Percentiles rank a stretch among this genome's conserved stretches.
Conservation (phyloP, 2,113 vertebrate species). For the Etheostoma spectabile region DNA sequence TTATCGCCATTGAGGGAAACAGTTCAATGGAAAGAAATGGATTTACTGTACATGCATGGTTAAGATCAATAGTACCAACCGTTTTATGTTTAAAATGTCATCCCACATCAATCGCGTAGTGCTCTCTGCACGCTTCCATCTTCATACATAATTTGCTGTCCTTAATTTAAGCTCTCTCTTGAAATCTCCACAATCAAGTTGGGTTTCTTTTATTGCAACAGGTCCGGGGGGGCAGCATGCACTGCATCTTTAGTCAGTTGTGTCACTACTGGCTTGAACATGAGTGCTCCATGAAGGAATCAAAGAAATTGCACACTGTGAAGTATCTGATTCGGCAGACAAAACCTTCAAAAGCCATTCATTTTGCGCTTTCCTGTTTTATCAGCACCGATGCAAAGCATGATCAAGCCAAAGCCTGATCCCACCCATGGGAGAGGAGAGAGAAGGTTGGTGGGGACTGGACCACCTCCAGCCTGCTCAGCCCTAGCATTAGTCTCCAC, state of each 20-base stretch:
- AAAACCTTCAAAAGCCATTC: conserved; percentile 46
- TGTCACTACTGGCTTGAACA: neutral
- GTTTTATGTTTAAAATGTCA: neutral
- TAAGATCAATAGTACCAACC: conserved; percentile 4
- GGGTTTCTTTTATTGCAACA: neutral
- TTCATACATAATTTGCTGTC: neutral
- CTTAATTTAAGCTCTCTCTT: neutral
- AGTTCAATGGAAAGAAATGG: neutral
- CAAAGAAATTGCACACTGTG: conserved; percentile 34
- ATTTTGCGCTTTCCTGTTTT: conserved; percentile 55
- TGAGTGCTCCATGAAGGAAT: neutral
- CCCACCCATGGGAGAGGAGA: conserved; percentile 68
- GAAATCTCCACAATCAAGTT: neutral
- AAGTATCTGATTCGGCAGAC: conserved; percentile 26
- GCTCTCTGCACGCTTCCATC: neutral
- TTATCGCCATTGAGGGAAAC: neutral
- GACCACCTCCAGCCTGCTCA: conserved; percentile 78
- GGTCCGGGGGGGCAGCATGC: neutral
- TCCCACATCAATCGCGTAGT: neutral
- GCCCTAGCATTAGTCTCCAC: conserved; percentile 85
- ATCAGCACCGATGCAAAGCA: conserved; percentile 72
- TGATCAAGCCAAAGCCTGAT: conserved; percentile 72
- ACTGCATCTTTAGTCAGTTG: conserved; percentile 1
- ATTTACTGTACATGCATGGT: neutral
- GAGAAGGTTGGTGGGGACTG: conserved; percentile 51